Percentiles rank a stretch among this genome's conserved stretches.
phyloP scores from a whole-genome alignment of 1,140 invertebrate genomes.

The Monochamus saltuarius region DNA sequence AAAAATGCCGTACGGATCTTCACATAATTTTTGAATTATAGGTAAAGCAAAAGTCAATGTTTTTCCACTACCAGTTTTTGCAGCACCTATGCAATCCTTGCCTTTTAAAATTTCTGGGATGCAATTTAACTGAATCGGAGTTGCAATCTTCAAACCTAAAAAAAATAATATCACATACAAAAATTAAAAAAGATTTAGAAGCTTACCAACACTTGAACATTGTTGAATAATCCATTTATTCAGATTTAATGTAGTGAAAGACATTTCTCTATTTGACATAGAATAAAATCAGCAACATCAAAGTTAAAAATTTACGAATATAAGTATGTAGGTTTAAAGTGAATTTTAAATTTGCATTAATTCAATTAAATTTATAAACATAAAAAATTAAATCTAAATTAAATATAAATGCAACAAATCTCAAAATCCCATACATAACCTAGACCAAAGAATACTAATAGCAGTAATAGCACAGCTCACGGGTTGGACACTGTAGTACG shows the following conservation, averaged over 20 bases:
- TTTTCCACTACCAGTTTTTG: conserved; percentile 98
- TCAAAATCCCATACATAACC: no score
- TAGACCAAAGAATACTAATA: no score
- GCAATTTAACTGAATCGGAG: conserved; percentile 81
- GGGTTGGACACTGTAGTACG: no score
- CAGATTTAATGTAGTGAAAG: conserved; percentile 21
- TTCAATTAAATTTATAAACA: no score
- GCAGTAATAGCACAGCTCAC: no score
- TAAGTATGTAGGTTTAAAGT: background rate
- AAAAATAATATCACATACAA: conserved; percentile 22
- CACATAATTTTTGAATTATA: conserved; percentile 86
- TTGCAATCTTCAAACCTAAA: conserved; percentile 76
- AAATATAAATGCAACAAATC: no score
- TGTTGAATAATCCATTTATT: conserved; percentile 42
- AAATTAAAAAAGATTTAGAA: conserved; percentile 13
- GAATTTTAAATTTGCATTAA: no score
- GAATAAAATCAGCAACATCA: background rate
- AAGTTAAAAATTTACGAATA: background rate
- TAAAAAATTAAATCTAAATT: no score
- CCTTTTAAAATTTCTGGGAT: conserved; percentile 80
- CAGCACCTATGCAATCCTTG: conserved; percentile 89
- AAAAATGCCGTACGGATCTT: conserved; percentile 94
- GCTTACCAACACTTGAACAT: conserved; percentile 39
- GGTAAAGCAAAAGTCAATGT: conserved; percentile 96
- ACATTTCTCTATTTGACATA: conserved; percentile 1